Percentiles rank a stretch among this genome's conserved stretches.
phyloP scores from a whole-genome alignment of 2,888 invertebrate genomes.

The Lasioglossum figueresi region DNA sequence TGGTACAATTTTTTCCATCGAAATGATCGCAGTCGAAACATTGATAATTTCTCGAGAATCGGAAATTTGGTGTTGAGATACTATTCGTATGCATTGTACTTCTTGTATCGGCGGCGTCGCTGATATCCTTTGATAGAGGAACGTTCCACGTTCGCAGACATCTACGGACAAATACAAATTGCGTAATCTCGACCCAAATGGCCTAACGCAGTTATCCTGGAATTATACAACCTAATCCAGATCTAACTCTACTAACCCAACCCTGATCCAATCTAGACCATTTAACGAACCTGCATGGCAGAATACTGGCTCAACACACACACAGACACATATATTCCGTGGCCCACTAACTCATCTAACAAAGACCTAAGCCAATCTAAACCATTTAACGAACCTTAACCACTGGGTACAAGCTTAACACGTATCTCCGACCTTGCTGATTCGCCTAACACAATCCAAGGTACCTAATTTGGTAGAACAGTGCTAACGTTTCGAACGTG shows the following conservation, averaged over 20 bases:
- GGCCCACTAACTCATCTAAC: slow-evolving; percentile 7
- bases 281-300: slow-evolving; percentile 19
- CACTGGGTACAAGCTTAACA: slow-evolving; percentile 5
- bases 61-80: not conserved
- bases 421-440: not conserved
- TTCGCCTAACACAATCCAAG: not conserved
- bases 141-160: not conserved
- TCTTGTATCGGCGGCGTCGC: not conserved
- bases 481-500: not conserved
- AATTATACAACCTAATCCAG: slow-evolving; percentile 22
- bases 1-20: no score
- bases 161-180: slow-evolving; percentile 14
- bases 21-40: no score
- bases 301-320: not conserved
- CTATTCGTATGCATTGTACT: not conserved
- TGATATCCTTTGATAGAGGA: not conserved
- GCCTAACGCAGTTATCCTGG: slow-evolving; percentile 21
- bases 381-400: slow-evolving; percentile 22
- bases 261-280: slow-evolving; percentile 18
- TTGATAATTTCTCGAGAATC: not conserved
- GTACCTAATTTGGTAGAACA: not conserved
- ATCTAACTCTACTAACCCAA: slow-evolving; percentile 20
- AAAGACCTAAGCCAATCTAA: slow-evolving; percentile 15
- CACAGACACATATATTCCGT: not conserved
- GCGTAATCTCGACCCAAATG: slow-evolving; percentile 15